phyloP scores from a whole-genome alignment of 1,140 invertebrate genomes.

The Polyergus mexicanus region DNA sequence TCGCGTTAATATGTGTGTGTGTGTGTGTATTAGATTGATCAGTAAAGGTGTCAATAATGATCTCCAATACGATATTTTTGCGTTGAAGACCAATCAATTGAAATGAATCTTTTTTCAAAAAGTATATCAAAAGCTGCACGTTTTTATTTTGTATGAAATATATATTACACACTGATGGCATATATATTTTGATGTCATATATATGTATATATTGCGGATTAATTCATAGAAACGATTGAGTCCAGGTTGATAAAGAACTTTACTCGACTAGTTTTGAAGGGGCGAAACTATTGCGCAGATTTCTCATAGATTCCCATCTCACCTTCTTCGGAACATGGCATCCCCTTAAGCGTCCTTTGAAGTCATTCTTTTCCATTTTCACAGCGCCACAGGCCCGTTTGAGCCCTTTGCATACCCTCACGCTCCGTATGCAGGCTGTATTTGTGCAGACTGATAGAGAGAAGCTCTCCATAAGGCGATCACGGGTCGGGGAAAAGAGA shows the following conservation, averaged over 20 bases:
- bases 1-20: not conserved
- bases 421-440: conserved; percentile 65
- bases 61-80: not conserved
- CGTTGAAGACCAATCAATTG: not conserved
- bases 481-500: not conserved
- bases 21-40: not conserved
- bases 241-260: not conserved
- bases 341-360: conserved; percentile 54
- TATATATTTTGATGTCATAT: not conserved
- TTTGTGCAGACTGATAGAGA: conserved; percentile 69
- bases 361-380: conserved; percentile 60
- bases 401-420: conserved; percentile 56
- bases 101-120: not conserved
- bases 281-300: conserved; percentile 27
- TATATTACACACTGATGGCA: not conserved
- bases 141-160: not conserved
- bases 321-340: conserved; percentile 46
- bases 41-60: not conserved
- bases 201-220: not conserved
- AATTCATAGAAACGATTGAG: conserved; percentile 16
- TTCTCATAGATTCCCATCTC: conserved; percentile 50
- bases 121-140: not conserved
- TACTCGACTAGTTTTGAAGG: conserved; percentile 1
- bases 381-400: conserved; percentile 50
- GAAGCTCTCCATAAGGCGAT: conserved; percentile 64